Percentiles rank a stretch among this genome's conserved stretches.
Conservation (phyloP, 2,797 vertebrate species). For the Syncerus caffer region DNA sequence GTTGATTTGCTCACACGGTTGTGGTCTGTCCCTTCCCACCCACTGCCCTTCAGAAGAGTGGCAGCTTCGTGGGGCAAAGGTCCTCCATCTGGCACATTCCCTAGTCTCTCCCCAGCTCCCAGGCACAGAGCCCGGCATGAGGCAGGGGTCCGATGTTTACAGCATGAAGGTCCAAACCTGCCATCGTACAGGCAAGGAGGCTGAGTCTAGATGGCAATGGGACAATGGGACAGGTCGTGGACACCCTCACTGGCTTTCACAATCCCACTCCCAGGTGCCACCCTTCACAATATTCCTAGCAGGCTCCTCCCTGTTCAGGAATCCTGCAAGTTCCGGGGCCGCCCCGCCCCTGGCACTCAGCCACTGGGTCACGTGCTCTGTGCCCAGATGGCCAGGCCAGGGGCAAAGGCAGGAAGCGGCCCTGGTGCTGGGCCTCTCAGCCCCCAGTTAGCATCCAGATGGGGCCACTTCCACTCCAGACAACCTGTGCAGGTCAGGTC, state of each 20-base stretch:
- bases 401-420: background rate
- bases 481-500: background rate
- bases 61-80: background rate
- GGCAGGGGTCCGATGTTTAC: background rate
- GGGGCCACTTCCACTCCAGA: background rate
- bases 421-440: background rate
- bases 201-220: background rate
- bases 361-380: background rate
- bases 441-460: background rate
- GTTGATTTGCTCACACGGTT: background rate
- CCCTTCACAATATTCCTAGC: background rate
- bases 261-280: background rate
- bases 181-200: background rate
- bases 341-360: background rate
- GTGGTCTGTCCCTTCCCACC: background rate
- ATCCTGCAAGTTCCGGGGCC: background rate
- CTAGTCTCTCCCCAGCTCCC: background rate
- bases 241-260: background rate
- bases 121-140: background rate
- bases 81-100: background rate
- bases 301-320: conserved; percentile 36
- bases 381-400: background rate
- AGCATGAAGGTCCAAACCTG: background rate
- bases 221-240: background rate
- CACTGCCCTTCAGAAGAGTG: background rate